A percentile compares a stretch with the other conserved stretches of the same genome.
Conservation (phyloP, 2,797 vertebrate genomes). For the Gastrophryne carolinensis region DNA sequence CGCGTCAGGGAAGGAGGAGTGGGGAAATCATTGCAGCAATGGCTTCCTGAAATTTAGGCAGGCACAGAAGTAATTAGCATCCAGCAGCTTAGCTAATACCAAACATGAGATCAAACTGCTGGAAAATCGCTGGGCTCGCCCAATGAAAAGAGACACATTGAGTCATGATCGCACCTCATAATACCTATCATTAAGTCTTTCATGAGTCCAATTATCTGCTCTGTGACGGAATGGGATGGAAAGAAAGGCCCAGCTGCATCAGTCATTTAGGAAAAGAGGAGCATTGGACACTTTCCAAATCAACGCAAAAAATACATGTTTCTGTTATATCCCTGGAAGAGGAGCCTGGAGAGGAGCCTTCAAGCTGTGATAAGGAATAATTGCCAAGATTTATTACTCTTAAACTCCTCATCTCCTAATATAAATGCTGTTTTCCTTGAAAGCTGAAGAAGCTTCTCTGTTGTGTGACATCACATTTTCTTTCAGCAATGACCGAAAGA, state of each 20-base stretch:
- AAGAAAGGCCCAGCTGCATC: slow-evolving; percentile 44
- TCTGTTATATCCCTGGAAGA: neutral
- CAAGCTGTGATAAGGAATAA: no score
- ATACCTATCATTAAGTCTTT: slow-evolving; percentile 50
- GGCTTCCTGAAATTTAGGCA: slow-evolving; percentile 11
- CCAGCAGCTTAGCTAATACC: slow-evolving; percentile 9
- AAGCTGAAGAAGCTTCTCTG: no score
- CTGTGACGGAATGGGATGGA: slow-evolving; percentile 14
- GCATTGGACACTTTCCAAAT: slow-evolving; percentile 29
- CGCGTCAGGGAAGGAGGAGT: neutral
- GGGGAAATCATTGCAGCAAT: slow-evolving; percentile 3
- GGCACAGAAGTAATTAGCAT: slow-evolving; percentile 15
- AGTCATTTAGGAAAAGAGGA: neutral
- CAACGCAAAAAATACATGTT: neutral
- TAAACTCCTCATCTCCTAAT: no score
- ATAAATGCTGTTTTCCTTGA: no score
- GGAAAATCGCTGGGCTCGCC: slow-evolving; percentile 1
- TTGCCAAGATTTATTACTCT: no score
- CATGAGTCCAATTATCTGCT: slow-evolving; percentile 33
- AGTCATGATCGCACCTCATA: slow-evolving; percentile 14
- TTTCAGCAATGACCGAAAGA: no score
- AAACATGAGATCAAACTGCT: slow-evolving; percentile 34
- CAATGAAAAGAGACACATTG: slow-evolving; percentile 16
- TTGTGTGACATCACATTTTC: no score
- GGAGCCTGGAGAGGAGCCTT: neutral